Evolutionary conservation across 2,113 vertebrate species (phyloP).

Genomic region (Crotophaga sulcirostris): DNA sequence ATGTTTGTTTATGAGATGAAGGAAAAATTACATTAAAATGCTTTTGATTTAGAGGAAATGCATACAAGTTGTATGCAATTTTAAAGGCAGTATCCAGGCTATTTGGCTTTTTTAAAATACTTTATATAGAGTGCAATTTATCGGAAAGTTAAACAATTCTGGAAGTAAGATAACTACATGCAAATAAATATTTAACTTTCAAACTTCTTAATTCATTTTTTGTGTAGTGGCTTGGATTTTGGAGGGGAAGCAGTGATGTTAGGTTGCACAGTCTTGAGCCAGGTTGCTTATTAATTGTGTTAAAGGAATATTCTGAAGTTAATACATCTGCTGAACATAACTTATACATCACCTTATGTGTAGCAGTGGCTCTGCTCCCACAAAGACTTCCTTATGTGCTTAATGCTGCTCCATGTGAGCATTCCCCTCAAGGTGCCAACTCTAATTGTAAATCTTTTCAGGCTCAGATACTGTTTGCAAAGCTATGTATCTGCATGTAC

Average conservation of each 20-base stretch:
- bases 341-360: not conserved
- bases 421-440: not conserved
- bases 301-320: constrained; percentile 2
- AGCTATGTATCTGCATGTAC: not conserved
- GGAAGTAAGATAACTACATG: not conserved
- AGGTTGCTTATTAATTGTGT: not conserved
- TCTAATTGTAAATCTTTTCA: not conserved
- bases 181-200: not conserved
- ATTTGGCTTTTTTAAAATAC: not conserved
- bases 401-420: not conserved
- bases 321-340: not conserved
- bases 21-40: not conserved
- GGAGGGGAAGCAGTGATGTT: not conserved
- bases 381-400: not conserved
- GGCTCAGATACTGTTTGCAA: not conserved
- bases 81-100: not conserved
- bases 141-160: not conserved
- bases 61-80: not conserved
- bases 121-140: not conserved
- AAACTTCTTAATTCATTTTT: not conserved
- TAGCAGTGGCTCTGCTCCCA: not conserved
- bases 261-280: not conserved
- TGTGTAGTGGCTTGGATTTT: not conserved
- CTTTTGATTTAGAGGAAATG: not conserved
- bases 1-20: not conserved